Evolutionary conservation across 1,140 invertebrate genomes (phyloP), one percentile per base, ranked within the genome.

Genomic region (Lepidostoma basale): DNA sequence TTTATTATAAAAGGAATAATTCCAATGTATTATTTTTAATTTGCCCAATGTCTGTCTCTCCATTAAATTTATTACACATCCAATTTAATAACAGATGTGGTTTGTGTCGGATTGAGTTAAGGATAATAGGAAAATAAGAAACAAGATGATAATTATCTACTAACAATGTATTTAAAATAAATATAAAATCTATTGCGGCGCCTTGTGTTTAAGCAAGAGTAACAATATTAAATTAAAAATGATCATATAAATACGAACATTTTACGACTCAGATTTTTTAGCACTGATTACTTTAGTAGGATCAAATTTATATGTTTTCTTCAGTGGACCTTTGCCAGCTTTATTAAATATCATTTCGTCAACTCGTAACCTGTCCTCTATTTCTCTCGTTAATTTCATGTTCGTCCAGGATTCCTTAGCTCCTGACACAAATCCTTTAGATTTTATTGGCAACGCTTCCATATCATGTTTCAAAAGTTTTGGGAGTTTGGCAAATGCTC

Each of bases 301-400:
- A 81, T 97, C 90, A 77, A 88, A 89, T 78, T 92, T 90, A 75
- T 88, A 98, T 0, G 95, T 98, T 79, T 94, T 96, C 18, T 88
- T 83, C 42, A 97, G 73, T 0, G 95, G 91, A 2, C 92, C 94
- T 77, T 88, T 88, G 26, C 94, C 95, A 8, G 95, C 93, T 78
- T 87, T 86, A 68, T 88, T 86, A 76, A 98, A 98, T 49, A 88
- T 86, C 54, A 92, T 83, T 73, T 89, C 86, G 78, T 97, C 93
- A 47, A 92, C 79, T 68, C 87, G 80, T 73, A 89, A 83, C 65
- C 94, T 85, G 44, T 95, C 89, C 73, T 91, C 87, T 47, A 97
- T 77, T 75, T 93, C 88, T 75, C 83, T 87, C 0, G 89, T 85
- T 58, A 95, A 86, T 83, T 93, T 95, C 75, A 93, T 87, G 77